phyloP scores from a whole-genome alignment of 2,888 invertebrate species.

The Hydropsyche betteni region DNA sequence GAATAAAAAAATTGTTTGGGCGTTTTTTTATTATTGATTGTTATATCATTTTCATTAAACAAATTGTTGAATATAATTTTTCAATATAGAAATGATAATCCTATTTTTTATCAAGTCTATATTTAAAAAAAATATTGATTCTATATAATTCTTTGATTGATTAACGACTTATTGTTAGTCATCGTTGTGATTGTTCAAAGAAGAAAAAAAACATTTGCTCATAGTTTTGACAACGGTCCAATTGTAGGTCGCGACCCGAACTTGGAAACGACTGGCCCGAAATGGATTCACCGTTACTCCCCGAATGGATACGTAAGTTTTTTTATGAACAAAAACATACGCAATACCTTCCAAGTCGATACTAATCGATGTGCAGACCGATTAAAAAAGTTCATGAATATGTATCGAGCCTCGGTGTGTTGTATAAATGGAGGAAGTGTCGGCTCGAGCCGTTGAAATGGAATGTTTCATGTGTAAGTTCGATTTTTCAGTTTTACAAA shows the following conservation, averaged over 20 bases:
- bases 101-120: no score
- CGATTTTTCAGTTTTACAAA: no score
- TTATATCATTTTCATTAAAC: no score
- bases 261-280: constrained; percentile 58
- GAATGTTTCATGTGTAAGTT: no score
- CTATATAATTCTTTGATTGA: no score
- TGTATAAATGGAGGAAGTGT: neutral
- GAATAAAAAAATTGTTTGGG: no score
- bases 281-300: constrained; percentile 38
- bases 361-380: constrained; percentile 1
- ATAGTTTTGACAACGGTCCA: constrained; percentile 36
- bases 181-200: constrained; percentile 6
- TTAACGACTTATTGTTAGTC: constrained; percentile 1
- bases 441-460: no score
- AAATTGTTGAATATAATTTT: no score
- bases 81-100: no score
- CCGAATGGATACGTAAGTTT: constrained; percentile 34
- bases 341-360: constrained; percentile 3
- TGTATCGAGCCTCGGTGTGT: neutral
- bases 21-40: no score
- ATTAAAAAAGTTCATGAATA: constrained; percentile 5
- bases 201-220: constrained; percentile 9
- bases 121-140: no score
- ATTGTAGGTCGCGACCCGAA: constrained; percentile 57
- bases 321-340: constrained; percentile 15